phyloP scores from a whole-genome alignment of 1,140 invertebrate species.

The Apocrypta bakeri region DNA sequence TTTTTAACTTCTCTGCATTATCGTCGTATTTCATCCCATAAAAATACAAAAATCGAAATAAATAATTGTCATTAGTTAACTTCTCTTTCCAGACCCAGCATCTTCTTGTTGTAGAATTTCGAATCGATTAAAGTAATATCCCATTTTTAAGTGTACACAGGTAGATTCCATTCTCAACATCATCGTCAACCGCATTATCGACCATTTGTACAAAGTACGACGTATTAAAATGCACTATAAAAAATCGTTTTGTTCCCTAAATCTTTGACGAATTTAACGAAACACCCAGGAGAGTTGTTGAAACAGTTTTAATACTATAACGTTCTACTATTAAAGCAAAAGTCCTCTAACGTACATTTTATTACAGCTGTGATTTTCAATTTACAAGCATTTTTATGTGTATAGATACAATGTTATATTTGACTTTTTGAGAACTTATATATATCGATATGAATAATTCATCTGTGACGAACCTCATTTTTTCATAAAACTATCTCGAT shows the following conservation, averaged over 20 bases:
- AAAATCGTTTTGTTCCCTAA: background rate
- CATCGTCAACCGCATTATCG: constrained; percentile 12
- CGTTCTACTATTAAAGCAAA: background rate
- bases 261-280: background rate
- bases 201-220: constrained; percentile 22
- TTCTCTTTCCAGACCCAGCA: background rate
- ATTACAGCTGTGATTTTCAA: background rate
- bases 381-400: background rate
- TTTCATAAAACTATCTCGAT: background rate
- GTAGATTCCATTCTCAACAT: background rate
- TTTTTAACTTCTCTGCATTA: constrained; percentile 1
- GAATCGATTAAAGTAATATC: background rate
- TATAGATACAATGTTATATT: background rate
- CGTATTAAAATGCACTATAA: background rate
- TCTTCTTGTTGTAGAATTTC: constrained; percentile 22
- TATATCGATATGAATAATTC: background rate
- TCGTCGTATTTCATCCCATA: background rate
- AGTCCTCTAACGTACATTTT: background rate
- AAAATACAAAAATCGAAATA: background rate
- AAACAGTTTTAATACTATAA: background rate
- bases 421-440: background rate
- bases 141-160: background rate
- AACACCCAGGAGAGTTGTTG: background rate
- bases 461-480: background rate
- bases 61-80: constrained; percentile 16